Conservation (phyloP, 2,888 invertebrate genomes). For the Drosophila ezoana region DNA sequence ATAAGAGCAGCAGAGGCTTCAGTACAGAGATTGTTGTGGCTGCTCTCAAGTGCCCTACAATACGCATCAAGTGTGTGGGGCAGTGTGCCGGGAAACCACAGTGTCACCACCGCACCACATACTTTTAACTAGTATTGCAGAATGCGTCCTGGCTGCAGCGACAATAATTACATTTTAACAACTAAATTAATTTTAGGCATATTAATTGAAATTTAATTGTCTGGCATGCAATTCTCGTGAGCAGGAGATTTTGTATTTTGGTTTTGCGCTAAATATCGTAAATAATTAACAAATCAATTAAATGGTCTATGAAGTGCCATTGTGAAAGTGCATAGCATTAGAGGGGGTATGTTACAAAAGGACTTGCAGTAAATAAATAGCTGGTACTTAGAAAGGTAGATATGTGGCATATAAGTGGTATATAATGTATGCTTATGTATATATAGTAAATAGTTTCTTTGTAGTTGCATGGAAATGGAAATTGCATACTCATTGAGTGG, state of each 20-base stretch:
- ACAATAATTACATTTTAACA: slow-evolving; percentile 50
- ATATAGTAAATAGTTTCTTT: slow-evolving; percentile 35
- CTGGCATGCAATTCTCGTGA: slow-evolving; percentile 45
- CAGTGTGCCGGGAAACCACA: slow-evolving; percentile 11
- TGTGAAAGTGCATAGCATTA: slow-evolving; percentile 24
- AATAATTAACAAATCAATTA: slow-evolving; percentile 72
- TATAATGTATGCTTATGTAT: slow-evolving; percentile 32
- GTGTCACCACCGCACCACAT: slow-evolving; percentile 26
- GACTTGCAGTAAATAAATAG: slow-evolving; percentile 15
- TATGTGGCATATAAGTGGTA: slow-evolving; percentile 13
- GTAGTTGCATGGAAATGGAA: slow-evolving; percentile 35
- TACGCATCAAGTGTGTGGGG: slow-evolving; percentile 43
- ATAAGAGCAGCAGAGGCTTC: slow-evolving; percentile 54
- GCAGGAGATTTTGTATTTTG: slow-evolving; percentile 22
- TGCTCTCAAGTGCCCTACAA: slow-evolving; percentile 56
- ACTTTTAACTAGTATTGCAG: slow-evolving; percentile 31
- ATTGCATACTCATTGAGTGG: slow-evolving; percentile 85
- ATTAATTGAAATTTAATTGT: slow-evolving; percentile 74
- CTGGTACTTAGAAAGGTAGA: slow-evolving; percentile 5
- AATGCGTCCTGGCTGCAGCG: slow-evolving; percentile 31
- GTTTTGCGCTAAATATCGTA: slow-evolving; percentile 42
- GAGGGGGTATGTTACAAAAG: slow-evolving; percentile 15
- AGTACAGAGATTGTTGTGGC: slow-evolving; percentile 61
- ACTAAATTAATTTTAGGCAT: slow-evolving; percentile 66
- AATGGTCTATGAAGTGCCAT: slow-evolving; percentile 52